phyloP scores from a whole-genome alignment of 2,113 vertebrate genomes.

The Propithecus coquereli region DNA sequence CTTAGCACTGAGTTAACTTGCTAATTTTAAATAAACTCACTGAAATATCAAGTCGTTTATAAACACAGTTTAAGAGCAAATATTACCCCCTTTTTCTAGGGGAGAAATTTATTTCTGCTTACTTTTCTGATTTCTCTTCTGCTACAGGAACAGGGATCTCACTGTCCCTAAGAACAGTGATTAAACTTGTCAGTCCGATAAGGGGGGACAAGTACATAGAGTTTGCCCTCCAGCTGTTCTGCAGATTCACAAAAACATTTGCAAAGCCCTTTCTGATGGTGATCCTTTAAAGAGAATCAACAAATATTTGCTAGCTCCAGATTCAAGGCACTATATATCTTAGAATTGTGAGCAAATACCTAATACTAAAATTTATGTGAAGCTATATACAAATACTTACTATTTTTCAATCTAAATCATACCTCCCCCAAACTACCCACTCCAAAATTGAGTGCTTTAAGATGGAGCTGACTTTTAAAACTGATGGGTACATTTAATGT shows the following conservation, averaged over 20 bases:
- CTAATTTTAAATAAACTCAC: slow-evolving; percentile 69
- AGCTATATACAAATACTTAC: not conserved
- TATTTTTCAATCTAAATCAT: not conserved
- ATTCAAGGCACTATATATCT: not conserved
- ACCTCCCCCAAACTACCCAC: not conserved
- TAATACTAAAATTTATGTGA: too few relatives aligned
- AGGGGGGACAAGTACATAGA: not conserved
- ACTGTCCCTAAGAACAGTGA: not conserved
- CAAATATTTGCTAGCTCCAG: not conserved
- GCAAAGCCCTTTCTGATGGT: not conserved
- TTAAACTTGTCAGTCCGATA: not conserved
- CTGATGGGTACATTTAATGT: not conserved
- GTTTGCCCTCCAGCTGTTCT: not conserved
- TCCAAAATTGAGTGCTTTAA: slow-evolving; percentile 14
- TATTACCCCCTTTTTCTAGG: slow-evolving; percentile 25
- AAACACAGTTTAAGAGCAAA: slow-evolving; percentile 60
- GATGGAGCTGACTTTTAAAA: not conserved
- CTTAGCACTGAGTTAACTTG: slow-evolving; percentile 59
- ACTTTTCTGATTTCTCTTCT: slow-evolving; percentile 9
- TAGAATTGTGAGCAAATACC: not conserved
- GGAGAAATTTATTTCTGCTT: not conserved
- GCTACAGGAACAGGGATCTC: not conserved
- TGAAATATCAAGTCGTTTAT: slow-evolving; percentile 58
- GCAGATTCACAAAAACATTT: not conserved
- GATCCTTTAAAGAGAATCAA: not conserved